A percentile compares a stretch with the other conserved stretches of the same genome.
Conservation (phyloP, 2,888 invertebrate genomes). For the Drosophila falleni region DNA sequence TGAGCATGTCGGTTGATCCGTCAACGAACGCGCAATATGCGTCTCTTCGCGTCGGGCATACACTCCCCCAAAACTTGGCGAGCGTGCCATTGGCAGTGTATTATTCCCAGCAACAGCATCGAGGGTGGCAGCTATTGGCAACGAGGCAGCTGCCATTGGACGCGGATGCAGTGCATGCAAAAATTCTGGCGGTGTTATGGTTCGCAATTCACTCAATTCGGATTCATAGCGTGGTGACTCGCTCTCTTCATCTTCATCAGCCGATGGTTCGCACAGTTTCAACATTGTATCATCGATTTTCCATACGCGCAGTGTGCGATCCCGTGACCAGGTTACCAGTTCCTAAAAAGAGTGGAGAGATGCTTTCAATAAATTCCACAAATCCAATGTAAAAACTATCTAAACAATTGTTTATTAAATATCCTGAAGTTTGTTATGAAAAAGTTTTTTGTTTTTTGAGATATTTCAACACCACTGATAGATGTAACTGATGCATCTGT, state of each 20-base stretch:
- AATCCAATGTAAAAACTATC: neutral
- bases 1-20: constrained; percentile 84
- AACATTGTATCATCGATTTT: constrained; percentile 94
- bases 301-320: constrained; percentile 96
- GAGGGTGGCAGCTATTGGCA: constrained; percentile 64
- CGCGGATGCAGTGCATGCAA: constrained; percentile 75
- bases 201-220: constrained; percentile 75
- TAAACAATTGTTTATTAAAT: too few species aligned
- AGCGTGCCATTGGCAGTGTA: constrained; percentile 84
- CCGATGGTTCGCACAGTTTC: constrained; percentile 89
- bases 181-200: constrained; percentile 75
- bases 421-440: too few species aligned
- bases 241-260: constrained; percentile 63
- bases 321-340: constrained; percentile 97
- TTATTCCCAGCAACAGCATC: constrained; percentile 49
- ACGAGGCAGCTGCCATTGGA: constrained; percentile 61
- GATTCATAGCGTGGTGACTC: constrained; percentile 71
- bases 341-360: constrained; percentile 85
- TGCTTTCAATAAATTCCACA: neutral
- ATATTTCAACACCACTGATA: too few species aligned
- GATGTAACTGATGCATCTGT: too few species aligned
- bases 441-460: too few species aligned
- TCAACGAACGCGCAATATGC: constrained; percentile 82
- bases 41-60: constrained; percentile 74
- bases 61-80: constrained; percentile 80